Percentiles rank a stretch among this genome's conserved stretches.
These are phyloP conservation scores for Thermophis baileyi DNA, from an alignment of 2,113 vertebrate species.

Conservation along the genomic window DNA sequence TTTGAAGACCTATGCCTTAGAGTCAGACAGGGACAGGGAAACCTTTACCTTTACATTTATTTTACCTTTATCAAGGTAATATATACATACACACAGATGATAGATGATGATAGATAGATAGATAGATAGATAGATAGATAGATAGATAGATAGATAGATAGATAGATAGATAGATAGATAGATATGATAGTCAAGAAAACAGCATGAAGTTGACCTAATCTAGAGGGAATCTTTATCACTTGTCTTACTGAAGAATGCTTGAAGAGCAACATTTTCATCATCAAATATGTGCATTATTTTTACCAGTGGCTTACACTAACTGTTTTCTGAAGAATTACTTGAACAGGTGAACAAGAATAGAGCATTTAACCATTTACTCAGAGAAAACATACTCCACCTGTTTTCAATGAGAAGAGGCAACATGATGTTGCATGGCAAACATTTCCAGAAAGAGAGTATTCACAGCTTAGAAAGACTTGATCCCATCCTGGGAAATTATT, in stretches of 20 bases:
- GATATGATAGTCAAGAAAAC: not conserved
- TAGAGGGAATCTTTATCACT: not conserved
- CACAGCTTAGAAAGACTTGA: not conserved
- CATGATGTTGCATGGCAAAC: not conserved
- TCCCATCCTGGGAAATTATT: not conserved
- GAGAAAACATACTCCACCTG: not conserved
- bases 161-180: not conserved
- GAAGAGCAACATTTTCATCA: not conserved
- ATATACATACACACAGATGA: no score
- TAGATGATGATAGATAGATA: no score
- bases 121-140: no score
- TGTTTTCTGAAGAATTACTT: not conserved
- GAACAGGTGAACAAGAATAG: not conserved
- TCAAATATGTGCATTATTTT: not conserved
- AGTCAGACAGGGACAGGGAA: not conserved
- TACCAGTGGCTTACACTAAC: not conserved
- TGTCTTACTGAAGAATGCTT: not conserved
- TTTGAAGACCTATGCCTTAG: no score
- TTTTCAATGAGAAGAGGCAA: not conserved
- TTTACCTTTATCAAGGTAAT: not conserved
- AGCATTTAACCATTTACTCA: not conserved
- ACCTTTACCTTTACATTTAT: not conserved
- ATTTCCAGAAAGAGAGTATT: not conserved
- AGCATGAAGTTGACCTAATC: not conserved
- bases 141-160: no score